phyloP scores from a whole-genome alignment of 2,888 invertebrate species.

The Tanaodytes sp. region DNA sequence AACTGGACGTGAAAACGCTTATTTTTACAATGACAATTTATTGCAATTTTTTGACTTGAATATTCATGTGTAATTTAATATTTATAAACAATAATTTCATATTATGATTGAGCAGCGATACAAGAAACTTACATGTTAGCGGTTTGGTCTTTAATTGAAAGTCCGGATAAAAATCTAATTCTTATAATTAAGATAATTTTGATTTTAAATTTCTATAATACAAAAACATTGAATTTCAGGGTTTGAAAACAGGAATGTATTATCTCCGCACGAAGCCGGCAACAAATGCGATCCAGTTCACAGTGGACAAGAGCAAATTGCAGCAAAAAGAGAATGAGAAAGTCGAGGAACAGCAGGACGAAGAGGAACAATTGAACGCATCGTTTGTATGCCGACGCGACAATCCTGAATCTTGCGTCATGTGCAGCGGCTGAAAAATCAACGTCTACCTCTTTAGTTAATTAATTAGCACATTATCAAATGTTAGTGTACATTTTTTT shows the following conservation, averaged over 20 bases:
- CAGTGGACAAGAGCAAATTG: conserved; percentile 89
- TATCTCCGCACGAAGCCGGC: conserved; percentile 97
- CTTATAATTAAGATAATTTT: background rate
- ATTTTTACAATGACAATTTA: too few species aligned
- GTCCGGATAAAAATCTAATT: conserved; percentile 11
- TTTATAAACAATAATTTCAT: background rate
- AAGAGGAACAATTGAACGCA: conserved; percentile 77
- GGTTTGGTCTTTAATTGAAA: too few species aligned
- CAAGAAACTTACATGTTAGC: too few species aligned
- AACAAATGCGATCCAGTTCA: conserved; percentile 96
- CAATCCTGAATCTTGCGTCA: conserved; percentile 90
- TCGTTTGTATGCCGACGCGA: conserved; percentile 88
- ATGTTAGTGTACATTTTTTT: too few species aligned
- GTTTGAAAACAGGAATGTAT: conserved; percentile 99
- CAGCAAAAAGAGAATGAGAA: conserved; percentile 70
- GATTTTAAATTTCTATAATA: too few species aligned
- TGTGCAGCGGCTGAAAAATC: conserved; percentile 79
- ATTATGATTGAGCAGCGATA: too few species aligned
- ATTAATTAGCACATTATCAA: too few species aligned
- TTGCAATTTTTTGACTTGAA: too few species aligned
- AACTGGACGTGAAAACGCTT: too few species aligned
- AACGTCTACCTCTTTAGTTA: too few species aligned
- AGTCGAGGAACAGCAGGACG: background rate
- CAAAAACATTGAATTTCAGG: conserved; percentile 75
- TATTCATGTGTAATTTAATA: too few species aligned